Conservation (phyloP, 2,113 vertebrate genomes). For the Epinephelus lanceolatus region DNA sequence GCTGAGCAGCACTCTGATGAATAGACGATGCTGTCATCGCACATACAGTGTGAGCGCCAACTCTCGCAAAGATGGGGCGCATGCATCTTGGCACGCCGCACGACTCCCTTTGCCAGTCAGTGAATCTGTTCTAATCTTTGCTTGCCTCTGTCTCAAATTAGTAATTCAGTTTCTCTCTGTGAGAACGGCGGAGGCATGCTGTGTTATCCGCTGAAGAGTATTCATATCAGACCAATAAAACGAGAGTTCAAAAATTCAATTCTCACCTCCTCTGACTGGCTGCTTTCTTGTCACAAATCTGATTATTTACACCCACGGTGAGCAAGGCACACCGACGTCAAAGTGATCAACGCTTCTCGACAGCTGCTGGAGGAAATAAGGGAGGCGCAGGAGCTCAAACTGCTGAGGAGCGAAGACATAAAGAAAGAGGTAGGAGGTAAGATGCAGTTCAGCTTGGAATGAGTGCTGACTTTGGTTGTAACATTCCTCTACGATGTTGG, state of each 20-base stretch:
- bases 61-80: constrained; percentile 44
- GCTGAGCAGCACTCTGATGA: background rate
- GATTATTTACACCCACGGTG: constrained; percentile 69
- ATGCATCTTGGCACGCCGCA: constrained; percentile 24
- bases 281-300: constrained; percentile 59
- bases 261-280: constrained; percentile 65
- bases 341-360: constrained; percentile 48
- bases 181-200: constrained; percentile 27
- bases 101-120: constrained; percentile 37
- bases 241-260: constrained; percentile 71
- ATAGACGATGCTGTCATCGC: background rate
- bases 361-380: constrained; percentile 34
- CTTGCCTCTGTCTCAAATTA: constrained; percentile 64
- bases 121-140: constrained; percentile 60
- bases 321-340: constrained; percentile 34
- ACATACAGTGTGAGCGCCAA: constrained; percentile 11
- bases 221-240: constrained; percentile 59
- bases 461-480: constrained; percentile 55
- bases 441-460: constrained; percentile 61
- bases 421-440: constrained; percentile 53
- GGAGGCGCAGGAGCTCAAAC: constrained; percentile 22
- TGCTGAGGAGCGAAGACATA: constrained; percentile 28
- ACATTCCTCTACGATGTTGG: constrained; percentile 39
- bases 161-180: constrained; percentile 62
- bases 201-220: constrained; percentile 43